These are phyloP conservation scores for Dichetophora obliterata DNA, from an alignment of 2,888 invertebrate genomes.

Conservation along the genomic window DNA sequence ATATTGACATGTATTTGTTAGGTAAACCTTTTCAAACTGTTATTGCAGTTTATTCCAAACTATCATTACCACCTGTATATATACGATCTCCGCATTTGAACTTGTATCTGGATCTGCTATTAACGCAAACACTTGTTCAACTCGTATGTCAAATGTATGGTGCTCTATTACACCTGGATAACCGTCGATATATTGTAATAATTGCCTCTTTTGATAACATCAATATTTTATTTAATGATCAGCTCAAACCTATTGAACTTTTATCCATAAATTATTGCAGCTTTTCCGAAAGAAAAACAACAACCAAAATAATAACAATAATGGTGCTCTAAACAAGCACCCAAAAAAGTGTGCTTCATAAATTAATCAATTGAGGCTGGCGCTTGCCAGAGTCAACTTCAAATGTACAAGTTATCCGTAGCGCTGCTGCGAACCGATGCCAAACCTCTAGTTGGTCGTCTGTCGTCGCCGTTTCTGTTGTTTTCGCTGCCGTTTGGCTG, in stretches of 20 bases:
- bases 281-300: not conserved
- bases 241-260: conserved; percentile 20
- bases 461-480: not conserved
- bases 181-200: too few relatives aligned
- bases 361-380: conserved; percentile 35
- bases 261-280: conserved; percentile 1
- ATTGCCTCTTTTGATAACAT: not conserved
- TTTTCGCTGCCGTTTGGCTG: not conserved
- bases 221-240: conserved; percentile 25
- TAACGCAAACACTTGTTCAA: too few relatives aligned
- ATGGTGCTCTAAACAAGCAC: conserved; percentile 2
- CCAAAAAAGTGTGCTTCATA: conserved; percentile 25
- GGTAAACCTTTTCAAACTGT: too few relatives aligned
- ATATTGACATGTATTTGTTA: too few relatives aligned
- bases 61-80: too few relatives aligned
- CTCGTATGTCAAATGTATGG: too few relatives aligned
- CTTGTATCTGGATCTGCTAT: too few relatives aligned
- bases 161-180: too few relatives aligned
- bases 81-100: too few relatives aligned
- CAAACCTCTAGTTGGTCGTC: conserved; percentile 1
- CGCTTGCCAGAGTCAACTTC: not conserved
- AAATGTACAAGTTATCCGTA: not conserved
- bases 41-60: too few relatives aligned
- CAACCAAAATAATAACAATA: not conserved
- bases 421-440: not conserved